Evolutionary conservation across 2,113 vertebrate species (phyloP).

Genomic region (Epinephelus fuscoguttatus): DNA sequence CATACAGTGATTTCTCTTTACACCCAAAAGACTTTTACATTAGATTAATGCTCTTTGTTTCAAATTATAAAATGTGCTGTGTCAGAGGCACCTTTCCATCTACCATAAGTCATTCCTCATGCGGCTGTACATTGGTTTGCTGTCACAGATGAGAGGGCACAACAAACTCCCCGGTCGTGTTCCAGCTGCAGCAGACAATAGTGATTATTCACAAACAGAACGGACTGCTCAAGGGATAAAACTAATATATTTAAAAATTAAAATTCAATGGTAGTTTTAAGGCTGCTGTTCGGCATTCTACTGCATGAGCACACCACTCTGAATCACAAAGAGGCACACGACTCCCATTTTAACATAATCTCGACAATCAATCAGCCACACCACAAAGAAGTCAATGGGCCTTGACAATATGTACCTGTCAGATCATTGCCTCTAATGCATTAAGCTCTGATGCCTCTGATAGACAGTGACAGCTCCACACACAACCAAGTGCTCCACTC

Average conservation of each 20-base stretch:
- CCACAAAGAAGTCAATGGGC: conserved; percentile 79
- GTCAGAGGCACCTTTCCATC: conserved; percentile 51
- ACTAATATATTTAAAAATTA: conserved; percentile 57
- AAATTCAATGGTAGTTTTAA: conserved; percentile 64
- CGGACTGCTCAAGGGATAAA: conserved; percentile 45
- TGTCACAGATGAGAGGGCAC: conserved; percentile 53
- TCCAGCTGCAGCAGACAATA: conserved; percentile 33
- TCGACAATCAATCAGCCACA: conserved; percentile 74
- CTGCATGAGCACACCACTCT: conserved; percentile 46
- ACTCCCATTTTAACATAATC: conserved; percentile 68
- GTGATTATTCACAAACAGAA: conserved; percentile 56
- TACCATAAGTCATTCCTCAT: conserved; percentile 46
- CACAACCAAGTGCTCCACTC: conserved; percentile 20
- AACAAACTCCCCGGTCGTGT: conserved; percentile 43
- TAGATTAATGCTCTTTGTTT: conserved; percentile 36
- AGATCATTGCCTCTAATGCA: conserved; percentile 75
- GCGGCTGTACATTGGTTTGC: conserved; percentile 37
- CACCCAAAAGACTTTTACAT: conserved; percentile 9
- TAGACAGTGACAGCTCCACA: conserved; percentile 58
- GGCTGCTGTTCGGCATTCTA: conserved; percentile 39
- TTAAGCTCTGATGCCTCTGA: conserved; percentile 65
- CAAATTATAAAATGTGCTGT: conserved; percentile 50
- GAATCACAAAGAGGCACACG: conserved; percentile 63
- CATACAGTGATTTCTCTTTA: not conserved
- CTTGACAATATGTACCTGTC: conserved; percentile 80